A percentile compares a stretch with the other conserved stretches of the same genome.
Conservation (phyloP, 2,113 vertebrate genomes). For the Petrocephalus microphthalmus region DNA sequence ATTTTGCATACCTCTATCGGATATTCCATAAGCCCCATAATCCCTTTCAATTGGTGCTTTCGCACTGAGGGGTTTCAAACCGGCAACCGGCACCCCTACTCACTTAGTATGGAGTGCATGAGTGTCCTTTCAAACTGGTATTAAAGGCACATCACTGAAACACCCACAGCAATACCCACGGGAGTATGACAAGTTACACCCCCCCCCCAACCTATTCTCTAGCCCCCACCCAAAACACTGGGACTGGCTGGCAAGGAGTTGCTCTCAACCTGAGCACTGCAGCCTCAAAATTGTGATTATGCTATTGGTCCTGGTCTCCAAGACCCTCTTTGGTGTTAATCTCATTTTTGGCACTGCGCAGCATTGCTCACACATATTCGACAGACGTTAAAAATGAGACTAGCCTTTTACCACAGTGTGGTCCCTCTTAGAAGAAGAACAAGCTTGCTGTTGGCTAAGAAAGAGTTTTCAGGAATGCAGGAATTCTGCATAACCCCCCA, state of each 20-base stretch:
- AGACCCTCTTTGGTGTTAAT: background rate
- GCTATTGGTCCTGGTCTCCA: background rate
- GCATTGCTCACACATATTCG: background rate
- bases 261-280: background rate
- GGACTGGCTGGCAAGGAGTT: background rate
- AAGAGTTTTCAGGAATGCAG: background rate
- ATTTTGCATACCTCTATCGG: background rate
- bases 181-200: background rate
- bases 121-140: background rate
- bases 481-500: background rate
- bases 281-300: background rate
- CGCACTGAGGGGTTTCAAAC: background rate
- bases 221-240: background rate
- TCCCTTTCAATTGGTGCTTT: background rate
- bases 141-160: background rate
- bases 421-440: background rate
- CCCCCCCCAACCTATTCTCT: background rate
- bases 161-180: background rate
- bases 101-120: background rate
- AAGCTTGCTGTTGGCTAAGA: background rate
- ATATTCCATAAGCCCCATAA: background rate
- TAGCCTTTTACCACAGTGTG: background rate
- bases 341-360: background rate
- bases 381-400: background rate
- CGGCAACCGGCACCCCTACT: background rate